Evolutionary conservation across 2,888 invertebrate species (phyloP).

Genomic region (Unio delphinus): DNA sequence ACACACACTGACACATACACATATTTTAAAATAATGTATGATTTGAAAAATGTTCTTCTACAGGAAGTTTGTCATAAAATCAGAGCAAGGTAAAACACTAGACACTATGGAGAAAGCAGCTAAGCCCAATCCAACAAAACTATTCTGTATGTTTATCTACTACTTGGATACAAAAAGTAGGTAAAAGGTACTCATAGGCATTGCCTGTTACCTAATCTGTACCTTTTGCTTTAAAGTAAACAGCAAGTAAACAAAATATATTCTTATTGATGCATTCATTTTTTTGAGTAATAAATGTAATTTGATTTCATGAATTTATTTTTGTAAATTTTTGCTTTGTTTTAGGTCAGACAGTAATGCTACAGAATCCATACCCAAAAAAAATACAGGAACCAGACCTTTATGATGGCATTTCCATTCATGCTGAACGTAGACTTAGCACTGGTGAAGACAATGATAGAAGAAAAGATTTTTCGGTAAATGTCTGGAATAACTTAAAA

Average conservation of each 20-base stretch:
- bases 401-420: slow-evolving; percentile 63
- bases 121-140: no score
- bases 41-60: no score
- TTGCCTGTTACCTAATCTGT: background rate
- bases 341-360: slow-evolving; percentile 59
- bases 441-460: background rate
- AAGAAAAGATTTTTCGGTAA: slow-evolving; percentile 55
- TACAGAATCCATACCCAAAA: slow-evolving; percentile 62
- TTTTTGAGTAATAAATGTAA: background rate
- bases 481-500: slow-evolving; percentile 1
- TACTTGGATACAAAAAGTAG: no score
- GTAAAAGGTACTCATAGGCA: no score
- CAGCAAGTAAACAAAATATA: background rate
- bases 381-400: slow-evolving; percentile 62
- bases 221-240: background rate
- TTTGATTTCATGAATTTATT: background rate
- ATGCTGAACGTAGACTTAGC: slow-evolving; percentile 55
- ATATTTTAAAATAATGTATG: no score
- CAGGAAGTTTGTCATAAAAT: no score
- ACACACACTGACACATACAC: no score
- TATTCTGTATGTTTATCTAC: no score
- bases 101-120: no score
- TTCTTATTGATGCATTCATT: background rate
- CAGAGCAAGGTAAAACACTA: no score
- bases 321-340: slow-evolving; percentile 8